Conservation (phyloP, 2,888 invertebrate species). For the Lumbricus terrestris region DNA sequence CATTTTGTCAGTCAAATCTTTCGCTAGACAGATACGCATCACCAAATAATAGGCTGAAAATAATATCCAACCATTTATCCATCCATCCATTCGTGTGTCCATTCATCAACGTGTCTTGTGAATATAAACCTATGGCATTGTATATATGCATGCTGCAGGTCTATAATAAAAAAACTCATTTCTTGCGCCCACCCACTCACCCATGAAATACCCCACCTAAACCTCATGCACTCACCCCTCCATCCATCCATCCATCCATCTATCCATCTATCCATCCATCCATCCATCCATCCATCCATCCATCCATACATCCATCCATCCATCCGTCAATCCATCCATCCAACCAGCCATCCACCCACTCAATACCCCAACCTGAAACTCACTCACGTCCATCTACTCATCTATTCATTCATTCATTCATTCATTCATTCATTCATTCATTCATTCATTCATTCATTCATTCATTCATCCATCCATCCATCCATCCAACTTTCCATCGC, state of each 20-base stretch:
- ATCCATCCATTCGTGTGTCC: too few species aligned
- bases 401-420: not conserved
- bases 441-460: not conserved
- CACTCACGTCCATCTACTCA: not conserved
- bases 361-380: too few species aligned
- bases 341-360: not conserved
- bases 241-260: not conserved
- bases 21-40: too few species aligned
- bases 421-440: not conserved
- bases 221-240: not conserved
- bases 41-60: too few species aligned
- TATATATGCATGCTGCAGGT: too few species aligned
- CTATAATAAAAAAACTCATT: too few species aligned
- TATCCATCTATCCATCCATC: not conserved
- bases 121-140: too few species aligned
- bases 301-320: not conserved
- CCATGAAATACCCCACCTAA: too few species aligned
- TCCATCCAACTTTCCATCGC: too few species aligned
- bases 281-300: not conserved
- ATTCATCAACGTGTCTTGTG: too few species aligned
- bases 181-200: too few species aligned
- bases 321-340: not conserved
- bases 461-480: not conserved
- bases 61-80: not conserved
- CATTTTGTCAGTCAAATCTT: too few species aligned